Evolutionary conservation across 1,140 invertebrate species (phyloP).

Genomic region (Phymastichus coffea): DNA sequence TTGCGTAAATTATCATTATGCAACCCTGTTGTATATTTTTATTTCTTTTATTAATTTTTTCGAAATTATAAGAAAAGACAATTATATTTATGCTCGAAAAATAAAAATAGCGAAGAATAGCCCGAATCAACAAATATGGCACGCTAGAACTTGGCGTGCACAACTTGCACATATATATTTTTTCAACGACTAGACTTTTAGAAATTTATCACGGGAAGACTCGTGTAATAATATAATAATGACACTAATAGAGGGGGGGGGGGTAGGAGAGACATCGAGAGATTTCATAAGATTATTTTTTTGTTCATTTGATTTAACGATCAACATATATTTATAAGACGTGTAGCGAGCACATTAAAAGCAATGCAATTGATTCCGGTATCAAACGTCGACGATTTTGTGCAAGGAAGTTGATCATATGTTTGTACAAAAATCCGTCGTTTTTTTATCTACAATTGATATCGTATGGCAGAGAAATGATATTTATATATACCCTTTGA

Average conservation of each 20-base stretch:
- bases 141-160: constrained; percentile 39
- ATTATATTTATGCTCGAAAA: constrained; percentile 25
- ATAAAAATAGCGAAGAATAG: constrained; percentile 27
- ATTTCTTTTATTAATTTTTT: constrained; percentile 11
- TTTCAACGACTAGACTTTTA: constrained; percentile 20
- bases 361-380: no score
- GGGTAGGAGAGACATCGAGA: constrained; percentile 12
- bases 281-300: no score
- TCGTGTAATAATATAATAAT: constrained; percentile 18
- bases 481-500: no score
- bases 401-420: constrained; percentile 8
- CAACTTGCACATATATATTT: constrained; percentile 22
- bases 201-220: constrained; percentile 23
- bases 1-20: constrained; percentile 38
- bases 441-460: neutral
- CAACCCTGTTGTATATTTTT: constrained; percentile 38
- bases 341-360: constrained; percentile 15
- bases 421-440: constrained; percentile 11
- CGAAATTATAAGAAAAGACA: constrained; percentile 20
- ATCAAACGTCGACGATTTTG: no score
- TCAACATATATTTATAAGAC: constrained; percentile 21
- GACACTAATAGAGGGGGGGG: neutral
- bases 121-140: constrained; percentile 33
- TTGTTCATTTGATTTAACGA: constrained; percentile 3
- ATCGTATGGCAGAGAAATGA: constrained; percentile 1